Conservation (phyloP, 2,113 vertebrate genomes). For the Ammodytes marinus region DNA sequence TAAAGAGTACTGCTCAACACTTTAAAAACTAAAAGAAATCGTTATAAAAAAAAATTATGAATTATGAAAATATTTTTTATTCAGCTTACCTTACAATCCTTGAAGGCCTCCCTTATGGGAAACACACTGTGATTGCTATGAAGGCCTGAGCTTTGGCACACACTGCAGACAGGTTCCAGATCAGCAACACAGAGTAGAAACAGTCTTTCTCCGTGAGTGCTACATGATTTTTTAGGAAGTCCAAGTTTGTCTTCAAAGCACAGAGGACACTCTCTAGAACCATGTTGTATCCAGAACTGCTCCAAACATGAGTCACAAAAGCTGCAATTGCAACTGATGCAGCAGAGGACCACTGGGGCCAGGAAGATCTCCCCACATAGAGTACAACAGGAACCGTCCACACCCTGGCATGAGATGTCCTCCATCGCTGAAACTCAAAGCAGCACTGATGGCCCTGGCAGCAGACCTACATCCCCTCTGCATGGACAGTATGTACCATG, state of each 20-base stretch:
- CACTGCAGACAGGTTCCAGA: slow-evolving; percentile 49
- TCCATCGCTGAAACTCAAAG: slow-evolving; percentile 48
- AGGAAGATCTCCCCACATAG: slow-evolving; percentile 59
- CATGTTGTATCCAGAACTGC: slow-evolving; percentile 59
- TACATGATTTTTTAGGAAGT: slow-evolving; percentile 44
- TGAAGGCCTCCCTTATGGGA: slow-evolving; percentile 51
- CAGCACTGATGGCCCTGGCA: slow-evolving; percentile 24
- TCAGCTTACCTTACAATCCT: slow-evolving; percentile 54
- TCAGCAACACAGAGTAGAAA: slow-evolving; percentile 48
- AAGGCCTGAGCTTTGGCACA: slow-evolving; percentile 29
- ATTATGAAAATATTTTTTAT: not conserved
- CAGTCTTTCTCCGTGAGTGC: slow-evolving; percentile 47
- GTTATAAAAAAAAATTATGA: not conserved
- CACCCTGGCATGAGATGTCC: slow-evolving; percentile 21
- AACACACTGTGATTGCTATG: slow-evolving; percentile 58
- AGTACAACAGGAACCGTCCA: slow-evolving; percentile 59
- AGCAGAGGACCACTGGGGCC: slow-evolving; percentile 64
- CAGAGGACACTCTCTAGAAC: slow-evolving; percentile 55
- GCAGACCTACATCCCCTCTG: slow-evolving; percentile 1
- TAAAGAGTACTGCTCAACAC: not conserved
- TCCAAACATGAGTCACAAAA: slow-evolving; percentile 68
- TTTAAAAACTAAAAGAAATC: too few species aligned
- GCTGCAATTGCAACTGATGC: slow-evolving; percentile 46
- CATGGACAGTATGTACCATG: slow-evolving; percentile 37
- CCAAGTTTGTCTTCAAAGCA: slow-evolving; percentile 43